Evolutionary conservation across 2,113 vertebrate species (phyloP).

Genomic region (Trochalopteron elliotii): DNA sequence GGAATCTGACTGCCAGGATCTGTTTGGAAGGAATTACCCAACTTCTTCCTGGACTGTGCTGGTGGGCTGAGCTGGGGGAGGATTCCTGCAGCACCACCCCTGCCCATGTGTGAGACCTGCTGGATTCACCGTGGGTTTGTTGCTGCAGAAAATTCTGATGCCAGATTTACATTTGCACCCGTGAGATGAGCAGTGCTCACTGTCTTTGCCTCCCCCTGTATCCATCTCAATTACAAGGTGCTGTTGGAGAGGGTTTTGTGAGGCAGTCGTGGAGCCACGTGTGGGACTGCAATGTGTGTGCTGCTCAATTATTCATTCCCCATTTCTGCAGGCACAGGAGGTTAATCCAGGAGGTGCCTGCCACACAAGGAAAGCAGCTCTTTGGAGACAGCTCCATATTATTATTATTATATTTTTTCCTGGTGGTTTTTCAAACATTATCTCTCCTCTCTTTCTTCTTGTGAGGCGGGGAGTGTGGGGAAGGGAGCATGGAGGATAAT

Average conservation of each 20-base stretch:
- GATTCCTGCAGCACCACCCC: not conserved
- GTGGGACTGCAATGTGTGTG: not conserved
- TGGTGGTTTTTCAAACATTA: slow-evolving; percentile 27
- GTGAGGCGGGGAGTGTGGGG: rapidly evolving
- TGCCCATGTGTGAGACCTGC: rapidly evolving
- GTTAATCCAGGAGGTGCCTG: slow-evolving; percentile 57
- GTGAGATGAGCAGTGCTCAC: not conserved
- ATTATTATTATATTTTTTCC: not conserved
- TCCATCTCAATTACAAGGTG: not conserved
- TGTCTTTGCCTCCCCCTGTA: not conserved
- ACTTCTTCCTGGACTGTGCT: not conserved
- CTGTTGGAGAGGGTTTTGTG: not conserved
- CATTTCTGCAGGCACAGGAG: slow-evolving; percentile 51
- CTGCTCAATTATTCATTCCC: slow-evolving; percentile 61
- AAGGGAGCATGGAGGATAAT: not conserved
- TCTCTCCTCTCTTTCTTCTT: slow-evolving; percentile 42
- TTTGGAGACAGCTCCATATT: slow-evolving; percentile 54
- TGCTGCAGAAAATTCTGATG: not conserved
- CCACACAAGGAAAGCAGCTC: slow-evolving; percentile 52
- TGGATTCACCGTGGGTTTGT: rapidly evolving
- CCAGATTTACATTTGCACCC: not conserved
- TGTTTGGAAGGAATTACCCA: not conserved
- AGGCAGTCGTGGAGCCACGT: not conserved
- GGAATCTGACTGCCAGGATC: not conserved
- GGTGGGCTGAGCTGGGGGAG: not conserved